Percentiles rank a stretch among this genome's conserved stretches.
Conservation (phyloP, 2,113 vertebrate genomes). For the Oreochromis niloticus region DNA sequence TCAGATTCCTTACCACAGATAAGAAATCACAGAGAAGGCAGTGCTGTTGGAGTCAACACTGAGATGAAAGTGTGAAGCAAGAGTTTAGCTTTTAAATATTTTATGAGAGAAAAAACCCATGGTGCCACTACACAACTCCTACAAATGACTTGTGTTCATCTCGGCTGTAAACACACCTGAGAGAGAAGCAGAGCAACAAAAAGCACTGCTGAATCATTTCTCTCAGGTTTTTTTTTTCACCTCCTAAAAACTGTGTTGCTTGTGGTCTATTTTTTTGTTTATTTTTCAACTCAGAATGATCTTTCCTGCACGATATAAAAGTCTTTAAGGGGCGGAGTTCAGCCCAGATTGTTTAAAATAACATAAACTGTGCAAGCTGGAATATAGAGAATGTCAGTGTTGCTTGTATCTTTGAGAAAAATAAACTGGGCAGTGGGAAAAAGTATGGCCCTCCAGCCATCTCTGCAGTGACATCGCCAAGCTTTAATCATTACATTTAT, state of each 20-base stretch:
- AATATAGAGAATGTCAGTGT: neutral
- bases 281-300: neutral
- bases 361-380: neutral
- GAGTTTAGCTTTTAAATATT: constrained; percentile 12
- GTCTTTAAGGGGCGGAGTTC: neutral
- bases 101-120: neutral
- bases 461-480: neutral
- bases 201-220: neutral
- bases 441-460: neutral
- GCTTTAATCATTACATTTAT: neutral
- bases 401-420: neutral
- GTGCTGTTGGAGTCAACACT: neutral
- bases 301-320: neutral
- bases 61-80: neutral
- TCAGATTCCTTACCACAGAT: neutral
- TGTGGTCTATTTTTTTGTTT: neutral
- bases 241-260: neutral
- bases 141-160: neutral
- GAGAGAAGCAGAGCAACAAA: neutral
- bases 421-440: neutral
- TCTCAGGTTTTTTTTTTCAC: rapidly evolving
- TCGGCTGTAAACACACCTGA: neutral
- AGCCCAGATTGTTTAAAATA: neutral
- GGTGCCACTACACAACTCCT: neutral
- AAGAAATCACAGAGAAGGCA: neutral